Conservation (phyloP, 2,113 vertebrate genomes). For the Boulengeromyrus knoepffleri region DNA sequence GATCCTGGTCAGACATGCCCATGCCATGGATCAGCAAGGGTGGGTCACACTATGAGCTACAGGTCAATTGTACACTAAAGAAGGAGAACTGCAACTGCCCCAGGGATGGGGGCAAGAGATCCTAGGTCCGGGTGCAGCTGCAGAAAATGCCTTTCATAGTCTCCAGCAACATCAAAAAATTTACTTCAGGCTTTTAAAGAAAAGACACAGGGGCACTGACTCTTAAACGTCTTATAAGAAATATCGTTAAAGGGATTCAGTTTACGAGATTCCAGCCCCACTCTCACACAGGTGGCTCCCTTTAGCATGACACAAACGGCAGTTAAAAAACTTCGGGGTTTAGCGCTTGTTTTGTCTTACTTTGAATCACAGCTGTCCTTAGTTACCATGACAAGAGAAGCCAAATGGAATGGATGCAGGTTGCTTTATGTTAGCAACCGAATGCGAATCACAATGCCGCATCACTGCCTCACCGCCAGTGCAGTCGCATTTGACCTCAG, state of each 20-base stretch:
- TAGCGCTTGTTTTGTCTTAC: background rate
- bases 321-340: background rate
- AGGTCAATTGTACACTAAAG: background rate
- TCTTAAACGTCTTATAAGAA: background rate
- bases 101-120: background rate
- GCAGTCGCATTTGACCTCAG: background rate
- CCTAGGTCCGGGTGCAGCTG: background rate
- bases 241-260: background rate
- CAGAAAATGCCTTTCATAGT: background rate
- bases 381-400: conserved; percentile 21
- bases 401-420: background rate
- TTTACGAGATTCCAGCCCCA: background rate
- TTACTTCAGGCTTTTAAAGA: background rate
- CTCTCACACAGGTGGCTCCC: background rate
- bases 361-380: background rate
- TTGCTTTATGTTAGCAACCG: background rate
- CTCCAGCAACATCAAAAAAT: background rate
- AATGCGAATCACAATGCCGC: background rate
- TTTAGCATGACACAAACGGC: background rate
- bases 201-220: background rate
- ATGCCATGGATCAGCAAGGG: background rate
- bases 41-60: background rate
- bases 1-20: background rate
- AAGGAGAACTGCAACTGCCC: background rate
- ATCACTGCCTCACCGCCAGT: background rate